phyloP scores from a whole-genome alignment of 2,113 vertebrate genomes.

The Scomber japonicus region DNA sequence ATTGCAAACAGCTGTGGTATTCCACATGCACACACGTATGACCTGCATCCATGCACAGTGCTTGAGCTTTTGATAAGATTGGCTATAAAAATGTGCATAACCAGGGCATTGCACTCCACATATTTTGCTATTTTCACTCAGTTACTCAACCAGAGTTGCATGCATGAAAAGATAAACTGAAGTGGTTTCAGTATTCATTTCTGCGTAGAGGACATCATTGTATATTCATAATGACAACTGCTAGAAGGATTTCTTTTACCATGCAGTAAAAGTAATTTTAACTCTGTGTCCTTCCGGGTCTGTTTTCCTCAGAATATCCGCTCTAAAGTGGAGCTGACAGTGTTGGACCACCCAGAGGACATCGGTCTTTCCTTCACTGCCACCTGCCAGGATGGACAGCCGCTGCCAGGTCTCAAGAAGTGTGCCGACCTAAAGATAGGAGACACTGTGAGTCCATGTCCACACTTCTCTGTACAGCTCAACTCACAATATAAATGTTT shows the following conservation, averaged over 20 bases:
- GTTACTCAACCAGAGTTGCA: constrained; percentile 9
- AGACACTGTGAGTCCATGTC: constrained; percentile 91
- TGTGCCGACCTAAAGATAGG: constrained; percentile 96
- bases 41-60: constrained; percentile 23
- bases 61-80: constrained; percentile 31
- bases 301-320: constrained; percentile 91
- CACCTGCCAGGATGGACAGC: constrained; percentile 93
- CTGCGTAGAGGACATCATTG: neutral
- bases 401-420: constrained; percentile 91
- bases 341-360: constrained; percentile 96
- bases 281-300: neutral
- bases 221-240: neutral
- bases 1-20: neutral
- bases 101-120: constrained; percentile 14
- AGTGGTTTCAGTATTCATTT: constrained; percentile 22
- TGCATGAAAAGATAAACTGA: neutral
- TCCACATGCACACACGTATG: constrained; percentile 5
- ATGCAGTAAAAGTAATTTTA: neutral
- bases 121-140: constrained; percentile 41
- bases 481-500: constrained; percentile 1
- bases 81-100: constrained; percentile 43
- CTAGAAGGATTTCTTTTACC: neutral
- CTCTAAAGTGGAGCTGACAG: constrained; percentile 96
- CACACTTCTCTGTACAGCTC: neutral
- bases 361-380: constrained; percentile 93